phyloP scores from a whole-genome alignment of 2,113 vertebrate species.

The Saimiri boliviensis region DNA sequence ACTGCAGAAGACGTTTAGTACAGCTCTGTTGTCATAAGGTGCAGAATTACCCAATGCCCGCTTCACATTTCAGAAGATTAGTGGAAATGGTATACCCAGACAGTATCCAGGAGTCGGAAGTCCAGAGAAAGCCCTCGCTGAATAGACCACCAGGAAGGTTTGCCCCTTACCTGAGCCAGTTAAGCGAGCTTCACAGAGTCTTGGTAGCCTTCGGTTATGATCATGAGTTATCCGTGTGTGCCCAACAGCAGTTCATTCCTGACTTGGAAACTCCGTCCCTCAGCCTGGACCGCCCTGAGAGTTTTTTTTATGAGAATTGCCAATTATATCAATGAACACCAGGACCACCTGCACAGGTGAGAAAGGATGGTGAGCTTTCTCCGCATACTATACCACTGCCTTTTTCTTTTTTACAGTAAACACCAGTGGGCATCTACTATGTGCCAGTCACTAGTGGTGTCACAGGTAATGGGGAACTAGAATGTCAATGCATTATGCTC shows the following conservation, averaged over 20 bases:
- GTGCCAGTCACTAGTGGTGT: fast-evolving
- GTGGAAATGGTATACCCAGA: not conserved
- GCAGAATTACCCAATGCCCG: fast-evolving
- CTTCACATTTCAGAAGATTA: not conserved
- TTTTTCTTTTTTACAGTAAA: not conserved
- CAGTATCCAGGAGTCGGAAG: not conserved
- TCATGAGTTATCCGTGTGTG: fast-evolving
- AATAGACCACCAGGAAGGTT: too few relatives aligned
- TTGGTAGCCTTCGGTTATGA: not conserved
- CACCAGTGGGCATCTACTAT: fast-evolving
- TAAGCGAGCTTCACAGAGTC: not conserved
- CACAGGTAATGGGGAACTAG: fast-evolving
- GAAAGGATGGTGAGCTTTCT: not conserved
- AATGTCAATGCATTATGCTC: fast-evolving
- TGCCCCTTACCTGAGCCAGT: not conserved
- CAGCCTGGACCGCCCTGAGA: too few relatives aligned
- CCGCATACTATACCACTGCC: not conserved
- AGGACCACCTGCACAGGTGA: not conserved
- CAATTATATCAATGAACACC: fast-evolving
- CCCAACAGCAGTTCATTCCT: not conserved
- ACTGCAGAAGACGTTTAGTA: not conserved
- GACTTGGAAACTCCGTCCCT: too few relatives aligned
- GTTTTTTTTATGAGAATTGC: too few relatives aligned
- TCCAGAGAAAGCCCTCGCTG: not conserved
- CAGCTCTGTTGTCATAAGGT: not conserved